Conservation (phyloP, 2,888 invertebrate genomes). For the Cheiracanthium punctorium region DNA sequence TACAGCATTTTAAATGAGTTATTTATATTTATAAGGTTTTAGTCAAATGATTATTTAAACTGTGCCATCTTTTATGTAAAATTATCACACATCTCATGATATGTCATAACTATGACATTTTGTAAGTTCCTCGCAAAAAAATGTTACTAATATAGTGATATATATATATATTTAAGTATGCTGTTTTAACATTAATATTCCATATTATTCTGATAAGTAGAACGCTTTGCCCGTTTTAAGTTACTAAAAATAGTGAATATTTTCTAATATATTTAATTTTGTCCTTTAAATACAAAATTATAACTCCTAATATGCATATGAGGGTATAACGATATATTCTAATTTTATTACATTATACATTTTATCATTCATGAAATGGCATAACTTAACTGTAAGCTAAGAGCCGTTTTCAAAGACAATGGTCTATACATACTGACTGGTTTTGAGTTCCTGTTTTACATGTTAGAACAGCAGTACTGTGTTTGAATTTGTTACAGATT, state of each 20-base stretch:
- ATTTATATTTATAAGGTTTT: background rate
- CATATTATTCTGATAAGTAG: background rate
- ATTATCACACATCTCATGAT: background rate
- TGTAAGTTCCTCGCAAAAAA: conserved; percentile 10
- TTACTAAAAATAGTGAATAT: background rate
- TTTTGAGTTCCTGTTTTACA: conserved; percentile 56
- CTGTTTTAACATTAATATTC: background rate
- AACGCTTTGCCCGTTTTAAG: too few species aligned
- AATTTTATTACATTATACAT: too few species aligned
- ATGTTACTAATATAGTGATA: conserved; percentile 13
- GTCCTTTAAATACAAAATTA: background rate
- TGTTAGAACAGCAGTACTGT: background rate
- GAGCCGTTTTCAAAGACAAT: too few species aligned
- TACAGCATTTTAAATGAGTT: background rate
- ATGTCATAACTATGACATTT: background rate
- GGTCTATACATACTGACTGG: conserved; percentile 20
- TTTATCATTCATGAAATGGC: too few species aligned
- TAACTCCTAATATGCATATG: background rate
- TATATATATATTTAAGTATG: background rate
- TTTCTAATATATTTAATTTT: background rate
- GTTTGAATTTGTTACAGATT: background rate
- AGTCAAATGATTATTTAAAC: background rate
- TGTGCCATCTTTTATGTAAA: background rate
- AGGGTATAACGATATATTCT: background rate
- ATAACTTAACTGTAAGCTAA: too few species aligned